Percentiles rank a stretch among this genome's conserved stretches.
Conservation (phyloP, 1,140 invertebrate species). For the Eumaeus atala region DNA sequence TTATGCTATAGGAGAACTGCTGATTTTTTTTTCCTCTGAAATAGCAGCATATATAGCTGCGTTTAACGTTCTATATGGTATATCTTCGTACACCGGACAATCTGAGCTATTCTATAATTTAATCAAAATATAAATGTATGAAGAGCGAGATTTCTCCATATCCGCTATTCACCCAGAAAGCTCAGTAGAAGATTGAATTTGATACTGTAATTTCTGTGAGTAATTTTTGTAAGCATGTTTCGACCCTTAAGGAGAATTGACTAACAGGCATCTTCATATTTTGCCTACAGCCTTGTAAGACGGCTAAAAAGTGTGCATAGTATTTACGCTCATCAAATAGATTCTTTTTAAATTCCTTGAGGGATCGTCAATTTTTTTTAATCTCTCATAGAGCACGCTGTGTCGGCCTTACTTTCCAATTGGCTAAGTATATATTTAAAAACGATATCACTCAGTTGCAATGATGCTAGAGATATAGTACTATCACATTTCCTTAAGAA, state of each 20-base stretch:
- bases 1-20: neutral
- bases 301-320: conserved; percentile 16
- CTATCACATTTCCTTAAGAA: conserved; percentile 7
- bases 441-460: conserved; percentile 11
- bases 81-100: conserved; percentile 20
- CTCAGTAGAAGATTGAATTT: neutral
- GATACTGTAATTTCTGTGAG: conserved; percentile 4
- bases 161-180: conserved; percentile 15
- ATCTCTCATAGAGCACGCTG: conserved; percentile 25
- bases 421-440: conserved; percentile 24
- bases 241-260: neutral
- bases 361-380: conserved; percentile 16
- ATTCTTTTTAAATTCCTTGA: conserved; percentile 20
- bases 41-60: conserved; percentile 25
- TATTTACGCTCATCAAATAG: conserved; percentile 20
- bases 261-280: neutral
- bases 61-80: conserved; percentile 21
- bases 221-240: conserved; percentile 12
- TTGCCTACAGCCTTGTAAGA: conserved; percentile 5
- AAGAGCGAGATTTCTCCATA: conserved; percentile 27
- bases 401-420: conserved; percentile 21
- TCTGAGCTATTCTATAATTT: conserved; percentile 16
- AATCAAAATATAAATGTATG: conserved; percentile 25
- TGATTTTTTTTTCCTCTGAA: conserved; percentile 21
- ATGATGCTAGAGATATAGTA: too few species aligned